phyloP scores from a whole-genome alignment of 2,888 invertebrate genomes.

The Malacosoma neustria region DNA sequence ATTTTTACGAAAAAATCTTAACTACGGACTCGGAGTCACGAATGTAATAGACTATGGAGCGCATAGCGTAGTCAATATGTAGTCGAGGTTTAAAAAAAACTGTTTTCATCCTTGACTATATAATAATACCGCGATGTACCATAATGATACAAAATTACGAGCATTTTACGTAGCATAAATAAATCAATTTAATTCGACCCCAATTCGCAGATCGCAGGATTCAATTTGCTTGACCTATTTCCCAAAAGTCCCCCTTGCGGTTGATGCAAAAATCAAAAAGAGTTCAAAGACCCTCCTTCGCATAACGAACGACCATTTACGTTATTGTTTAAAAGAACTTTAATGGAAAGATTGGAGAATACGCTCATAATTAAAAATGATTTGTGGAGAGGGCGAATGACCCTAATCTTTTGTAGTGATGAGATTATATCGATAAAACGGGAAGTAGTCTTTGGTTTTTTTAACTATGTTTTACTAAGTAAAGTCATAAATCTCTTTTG shows the following conservation, averaged over 20 bases:
- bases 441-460: too few species aligned
- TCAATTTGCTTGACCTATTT: slow-evolving; percentile 57
- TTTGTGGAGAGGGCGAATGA: slow-evolving; percentile 65
- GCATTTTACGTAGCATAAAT: slow-evolving; percentile 22
- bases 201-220: slow-evolving; percentile 32
- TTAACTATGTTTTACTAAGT: too few species aligned
- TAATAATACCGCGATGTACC: neutral
- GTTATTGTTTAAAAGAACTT: slow-evolving; percentile 39
- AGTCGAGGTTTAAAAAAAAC: too few species aligned
- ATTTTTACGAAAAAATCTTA: too few species aligned
- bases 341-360: slow-evolving; percentile 62
- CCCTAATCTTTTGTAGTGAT: slow-evolving; percentile 53
- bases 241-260: slow-evolving; percentile 27
- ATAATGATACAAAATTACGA: slow-evolving; percentile 3
- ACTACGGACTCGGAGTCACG: too few species aligned
- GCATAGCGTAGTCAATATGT: too few species aligned
- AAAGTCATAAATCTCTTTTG: too few species aligned
- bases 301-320: slow-evolving; percentile 24
- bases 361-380: slow-evolving; percentile 70
- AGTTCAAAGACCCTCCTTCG: slow-evolving; percentile 39
- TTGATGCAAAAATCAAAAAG: slow-evolving; percentile 34
- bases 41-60: too few species aligned
- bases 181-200: slow-evolving; percentile 48
- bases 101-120: slow-evolving; percentile 1
- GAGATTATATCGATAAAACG: slow-evolving; percentile 20